Conservation (phyloP, 2,888 invertebrate species). For the Lasioglossum marginatum region DNA sequence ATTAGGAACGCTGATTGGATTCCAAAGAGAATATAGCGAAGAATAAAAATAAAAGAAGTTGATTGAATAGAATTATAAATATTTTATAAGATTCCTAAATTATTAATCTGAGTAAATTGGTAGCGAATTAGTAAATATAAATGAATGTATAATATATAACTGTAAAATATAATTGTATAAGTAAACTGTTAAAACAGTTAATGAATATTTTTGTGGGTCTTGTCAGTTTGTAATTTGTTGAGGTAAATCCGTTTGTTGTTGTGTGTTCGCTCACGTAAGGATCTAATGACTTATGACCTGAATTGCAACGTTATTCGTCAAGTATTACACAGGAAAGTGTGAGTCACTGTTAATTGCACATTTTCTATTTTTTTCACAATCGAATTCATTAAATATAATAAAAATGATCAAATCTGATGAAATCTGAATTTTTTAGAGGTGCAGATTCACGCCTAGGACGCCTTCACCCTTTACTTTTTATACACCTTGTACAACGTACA, state of each 20-base stretch:
- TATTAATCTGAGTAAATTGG: background rate
- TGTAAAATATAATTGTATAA: background rate
- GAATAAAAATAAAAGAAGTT: background rate
- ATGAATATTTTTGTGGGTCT: background rate
- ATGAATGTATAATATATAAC: background rate
- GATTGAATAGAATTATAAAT: background rate
- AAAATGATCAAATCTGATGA: background rate
- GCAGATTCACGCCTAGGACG: too few species aligned
- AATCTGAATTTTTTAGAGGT: too few species aligned
- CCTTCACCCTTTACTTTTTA: too few species aligned
- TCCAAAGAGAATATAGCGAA: background rate
- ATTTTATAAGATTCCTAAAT: background rate
- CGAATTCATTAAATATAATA: background rate
- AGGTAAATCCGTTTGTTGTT: background rate
- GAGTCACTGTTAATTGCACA: background rate
- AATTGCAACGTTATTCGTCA: background rate
- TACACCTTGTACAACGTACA: background rate
- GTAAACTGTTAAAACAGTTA: background rate
- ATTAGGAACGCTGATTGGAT: background rate
- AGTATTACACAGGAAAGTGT: background rate
- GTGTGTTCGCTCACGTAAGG: background rate
- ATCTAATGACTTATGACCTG: background rate
- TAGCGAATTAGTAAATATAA: too few species aligned
- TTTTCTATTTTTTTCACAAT: slow-evolving; percentile 3
- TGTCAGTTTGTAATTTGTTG: background rate